Evolutionary conservation across 2,113 vertebrate genomes (phyloP).

Genomic region (Apaloderma vittatum): DNA sequence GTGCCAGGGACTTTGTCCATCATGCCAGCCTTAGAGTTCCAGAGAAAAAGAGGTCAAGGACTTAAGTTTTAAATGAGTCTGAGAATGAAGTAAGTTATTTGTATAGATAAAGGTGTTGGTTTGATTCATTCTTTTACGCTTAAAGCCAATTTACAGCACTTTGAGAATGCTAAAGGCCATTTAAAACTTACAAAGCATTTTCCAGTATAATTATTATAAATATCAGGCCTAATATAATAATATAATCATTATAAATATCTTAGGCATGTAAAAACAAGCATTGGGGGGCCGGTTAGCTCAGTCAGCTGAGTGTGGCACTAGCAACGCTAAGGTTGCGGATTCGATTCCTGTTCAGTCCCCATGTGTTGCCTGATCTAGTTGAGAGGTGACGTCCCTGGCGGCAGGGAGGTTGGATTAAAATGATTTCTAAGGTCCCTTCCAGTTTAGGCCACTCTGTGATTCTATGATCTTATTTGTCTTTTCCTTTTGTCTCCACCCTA

Average conservation of each 20-base stretch:
- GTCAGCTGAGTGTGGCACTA: no score
- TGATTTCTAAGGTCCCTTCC: no score
- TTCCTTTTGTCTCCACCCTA: neutral
- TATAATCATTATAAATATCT: no score
- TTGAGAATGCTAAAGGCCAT: neutral
- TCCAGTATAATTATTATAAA: neutral
- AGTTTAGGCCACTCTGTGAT: no score
- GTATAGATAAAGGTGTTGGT: neutral
- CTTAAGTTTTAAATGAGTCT: neutral
- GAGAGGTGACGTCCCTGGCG: no score
- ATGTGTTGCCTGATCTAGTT: no score
- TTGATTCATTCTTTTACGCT: neutral
- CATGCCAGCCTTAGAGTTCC: no score
- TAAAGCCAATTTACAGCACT: neutral
- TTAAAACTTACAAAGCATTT: neutral
- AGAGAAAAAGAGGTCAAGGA: neutral
- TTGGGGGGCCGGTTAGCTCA: no score
- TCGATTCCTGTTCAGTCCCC: no score
- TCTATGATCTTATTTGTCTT: neutral
- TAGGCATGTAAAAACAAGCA: fast-evolving
- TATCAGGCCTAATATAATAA: neutral
- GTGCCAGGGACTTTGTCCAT: neutral
- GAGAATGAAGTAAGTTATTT: neutral
- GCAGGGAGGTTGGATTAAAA: no score
- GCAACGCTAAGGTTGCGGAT: no score